Percentiles rank a stretch among this genome's conserved stretches.
These are phyloP conservation scores for Calosoma granatense DNA, from an alignment of 1,140 invertebrate species.

Conservation along the genomic window DNA sequence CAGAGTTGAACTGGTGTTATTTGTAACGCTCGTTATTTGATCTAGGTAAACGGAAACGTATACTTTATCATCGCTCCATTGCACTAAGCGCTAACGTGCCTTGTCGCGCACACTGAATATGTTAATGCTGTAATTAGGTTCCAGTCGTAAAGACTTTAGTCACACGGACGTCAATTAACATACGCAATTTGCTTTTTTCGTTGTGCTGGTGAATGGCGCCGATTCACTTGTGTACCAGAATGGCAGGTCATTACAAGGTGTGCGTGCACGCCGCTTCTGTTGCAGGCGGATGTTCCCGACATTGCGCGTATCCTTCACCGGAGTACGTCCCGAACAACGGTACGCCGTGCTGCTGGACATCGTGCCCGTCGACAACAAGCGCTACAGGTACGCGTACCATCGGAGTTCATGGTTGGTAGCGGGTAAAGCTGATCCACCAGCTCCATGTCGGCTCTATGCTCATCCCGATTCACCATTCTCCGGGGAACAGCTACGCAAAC, in stretches of 20 bases:
- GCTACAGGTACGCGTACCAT: conserved; percentile 98
- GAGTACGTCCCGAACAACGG: conserved; percentile 45
- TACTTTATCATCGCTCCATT: background rate
- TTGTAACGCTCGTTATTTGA: background rate
- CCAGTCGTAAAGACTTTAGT: too few relatives aligned
- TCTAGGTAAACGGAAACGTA: background rate
- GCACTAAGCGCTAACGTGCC: too few relatives aligned
- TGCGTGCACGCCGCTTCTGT: conserved; percentile 25
- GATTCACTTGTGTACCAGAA: too few relatives aligned
- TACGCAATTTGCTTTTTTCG: too few relatives aligned
- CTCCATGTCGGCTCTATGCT: conserved; percentile 84
- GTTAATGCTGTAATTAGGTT: background rate
- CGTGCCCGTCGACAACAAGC: conserved; percentile 91
- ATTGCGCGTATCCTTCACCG: conserved; percentile 83
- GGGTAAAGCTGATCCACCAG: conserved; percentile 95
- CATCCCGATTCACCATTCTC: conserved; percentile 97
- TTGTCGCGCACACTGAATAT: too few relatives aligned
- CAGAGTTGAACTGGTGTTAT: background rate
- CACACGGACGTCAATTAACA: too few relatives aligned
- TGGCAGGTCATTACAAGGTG: background rate
- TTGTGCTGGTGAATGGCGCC: too few relatives aligned
- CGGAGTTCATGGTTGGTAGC: conserved; percentile 97
- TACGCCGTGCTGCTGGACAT: conserved; percentile 96
- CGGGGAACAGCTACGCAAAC: conserved; percentile 89
- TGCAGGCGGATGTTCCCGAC: conserved; percentile 97